These are phyloP conservation scores for Catamblyrhynchus diadema DNA, from an alignment of 2,797 vertebrate genomes.

Conservation along the genomic window DNA sequence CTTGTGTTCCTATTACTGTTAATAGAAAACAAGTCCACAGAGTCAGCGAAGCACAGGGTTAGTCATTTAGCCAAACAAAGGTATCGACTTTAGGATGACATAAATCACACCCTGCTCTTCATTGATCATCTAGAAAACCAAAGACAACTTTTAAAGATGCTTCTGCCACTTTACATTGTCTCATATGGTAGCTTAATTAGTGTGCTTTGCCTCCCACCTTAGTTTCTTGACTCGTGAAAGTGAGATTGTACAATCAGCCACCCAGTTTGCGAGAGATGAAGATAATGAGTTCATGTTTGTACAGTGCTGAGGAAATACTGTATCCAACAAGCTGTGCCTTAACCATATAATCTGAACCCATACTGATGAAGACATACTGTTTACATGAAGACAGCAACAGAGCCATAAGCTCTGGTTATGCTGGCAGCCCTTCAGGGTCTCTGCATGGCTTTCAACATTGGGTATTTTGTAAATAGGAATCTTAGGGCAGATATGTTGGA, in stretches of 20 bases:
- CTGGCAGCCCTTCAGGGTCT: not conserved
- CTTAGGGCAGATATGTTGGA: not conserved
- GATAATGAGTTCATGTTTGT: constrained; percentile 22
- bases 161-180: not conserved
- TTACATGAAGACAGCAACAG: not conserved
- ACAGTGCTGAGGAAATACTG: not conserved
- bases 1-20: not conserved
- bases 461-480: not conserved
- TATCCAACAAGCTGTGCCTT: not conserved
- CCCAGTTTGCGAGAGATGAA: not conserved
- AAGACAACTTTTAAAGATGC: not conserved
- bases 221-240: not conserved
- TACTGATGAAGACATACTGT: not conserved
- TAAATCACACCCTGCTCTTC: not conserved
- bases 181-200: constrained; percentile 8
- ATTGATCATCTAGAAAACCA: not conserved
- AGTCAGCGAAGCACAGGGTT: not conserved
- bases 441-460: not conserved
- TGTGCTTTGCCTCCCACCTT: not conserved
- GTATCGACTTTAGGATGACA: not conserved
- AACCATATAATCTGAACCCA: not conserved
- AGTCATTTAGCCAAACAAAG: constrained; percentile 4
- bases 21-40: not conserved
- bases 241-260: not conserved
- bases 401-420: not conserved